Conservation (phyloP, 2,888 invertebrate genomes). For the Maniola hyperantus region DNA sequence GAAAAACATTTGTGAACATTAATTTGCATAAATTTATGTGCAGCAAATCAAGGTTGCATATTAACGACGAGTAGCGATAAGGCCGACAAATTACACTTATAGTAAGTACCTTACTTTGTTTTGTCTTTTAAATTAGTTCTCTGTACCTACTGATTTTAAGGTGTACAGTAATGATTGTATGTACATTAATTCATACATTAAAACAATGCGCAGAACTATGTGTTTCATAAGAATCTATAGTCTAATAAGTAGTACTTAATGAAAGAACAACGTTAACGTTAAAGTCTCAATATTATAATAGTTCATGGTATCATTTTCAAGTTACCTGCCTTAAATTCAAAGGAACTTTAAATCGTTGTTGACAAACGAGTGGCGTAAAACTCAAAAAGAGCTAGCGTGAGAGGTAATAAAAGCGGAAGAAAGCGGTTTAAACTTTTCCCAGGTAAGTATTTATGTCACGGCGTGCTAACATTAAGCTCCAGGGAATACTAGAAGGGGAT, state of each 20-base stretch:
- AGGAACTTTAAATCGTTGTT: conserved; percentile 34
- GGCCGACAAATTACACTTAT: too few species aligned
- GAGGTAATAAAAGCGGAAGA: conserved; percentile 62
- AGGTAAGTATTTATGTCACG: conserved; percentile 74
- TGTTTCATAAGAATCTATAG: neutral
- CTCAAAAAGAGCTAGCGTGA: conserved; percentile 46
- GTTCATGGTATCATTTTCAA: neutral
- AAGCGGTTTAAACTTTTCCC: conserved; percentile 66
- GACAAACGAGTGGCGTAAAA: conserved; percentile 40
- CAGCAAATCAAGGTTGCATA: conserved; percentile 9
- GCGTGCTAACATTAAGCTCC: conserved; percentile 66
- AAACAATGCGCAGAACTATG: conserved; percentile 5
- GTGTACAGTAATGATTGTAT: too few species aligned
- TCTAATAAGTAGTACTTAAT: neutral
- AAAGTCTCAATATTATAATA: neutral
- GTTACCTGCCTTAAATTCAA: conserved; percentile 1
- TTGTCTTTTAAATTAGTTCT: too few species aligned
- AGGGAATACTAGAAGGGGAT: conserved; percentile 61
- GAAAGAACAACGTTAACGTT: neutral
- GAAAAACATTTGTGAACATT: conserved; percentile 10
- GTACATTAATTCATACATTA: neutral
- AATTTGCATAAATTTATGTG: conserved; percentile 12
- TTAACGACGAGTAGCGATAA: too few species aligned
- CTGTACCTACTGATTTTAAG: too few species aligned
- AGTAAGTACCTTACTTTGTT: too few species aligned